Conservation (phyloP, 2,113 vertebrate genomes). For the Rhadina sibilatrix region DNA sequence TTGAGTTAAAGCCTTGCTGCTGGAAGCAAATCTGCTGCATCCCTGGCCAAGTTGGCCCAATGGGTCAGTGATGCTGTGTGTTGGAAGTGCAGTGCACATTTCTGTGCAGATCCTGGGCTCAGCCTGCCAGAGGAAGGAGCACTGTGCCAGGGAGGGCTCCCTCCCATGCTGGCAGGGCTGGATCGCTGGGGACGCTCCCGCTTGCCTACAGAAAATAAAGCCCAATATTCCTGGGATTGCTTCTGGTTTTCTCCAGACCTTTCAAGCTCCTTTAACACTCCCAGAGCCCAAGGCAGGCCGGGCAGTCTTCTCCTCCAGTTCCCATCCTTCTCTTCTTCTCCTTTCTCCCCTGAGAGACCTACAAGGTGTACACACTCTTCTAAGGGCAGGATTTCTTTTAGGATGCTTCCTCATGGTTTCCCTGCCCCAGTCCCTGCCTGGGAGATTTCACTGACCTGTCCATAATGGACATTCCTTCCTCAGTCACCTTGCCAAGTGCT, state of each 20-base stretch:
- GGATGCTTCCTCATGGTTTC: neutral
- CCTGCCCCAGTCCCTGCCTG: neutral
- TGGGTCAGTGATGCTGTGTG: neutral
- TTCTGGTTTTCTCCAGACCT: neutral
- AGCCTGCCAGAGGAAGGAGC: constrained; percentile 10
- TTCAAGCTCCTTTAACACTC: neutral
- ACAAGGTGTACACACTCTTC: neutral
- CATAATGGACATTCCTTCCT: neutral
- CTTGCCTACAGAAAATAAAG: neutral
- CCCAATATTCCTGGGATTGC: neutral
- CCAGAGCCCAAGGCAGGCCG: neutral
- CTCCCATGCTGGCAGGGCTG: neutral
- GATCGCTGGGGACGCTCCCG: neutral
- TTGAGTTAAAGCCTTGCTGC: neutral
- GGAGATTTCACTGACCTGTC: neutral
- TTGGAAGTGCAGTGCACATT: neutral
- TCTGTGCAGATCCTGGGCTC: neutral
- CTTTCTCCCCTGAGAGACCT: neutral
- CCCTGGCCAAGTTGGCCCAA: neutral
- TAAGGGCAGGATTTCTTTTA: neutral
- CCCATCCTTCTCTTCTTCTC: neutral
- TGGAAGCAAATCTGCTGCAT: neutral
- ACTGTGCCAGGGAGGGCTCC: constrained; percentile 10
- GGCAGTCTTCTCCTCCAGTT: neutral
- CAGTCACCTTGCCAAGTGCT: neutral